Conservation (phyloP, 1,140 invertebrate genomes). For the Pogonomyrmex californicus region DNA sequence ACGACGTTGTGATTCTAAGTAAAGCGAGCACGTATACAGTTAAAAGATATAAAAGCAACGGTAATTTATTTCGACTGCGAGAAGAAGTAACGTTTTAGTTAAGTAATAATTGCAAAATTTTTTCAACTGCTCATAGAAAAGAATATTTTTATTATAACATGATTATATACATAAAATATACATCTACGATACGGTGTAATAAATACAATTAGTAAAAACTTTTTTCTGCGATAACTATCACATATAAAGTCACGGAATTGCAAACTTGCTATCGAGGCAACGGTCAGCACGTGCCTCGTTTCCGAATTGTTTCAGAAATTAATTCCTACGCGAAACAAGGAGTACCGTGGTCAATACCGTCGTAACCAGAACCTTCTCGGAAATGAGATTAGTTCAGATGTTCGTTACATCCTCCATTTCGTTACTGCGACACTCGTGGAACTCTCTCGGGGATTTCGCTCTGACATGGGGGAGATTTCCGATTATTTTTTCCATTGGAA, state of each 20-base stretch:
- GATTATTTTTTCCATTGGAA: constrained; percentile 71
- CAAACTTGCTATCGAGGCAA: constrained; percentile 17
- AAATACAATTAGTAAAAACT: neutral
- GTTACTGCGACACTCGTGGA: constrained; percentile 64
- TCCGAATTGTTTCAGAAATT: constrained; percentile 72
- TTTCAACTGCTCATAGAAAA: neutral
- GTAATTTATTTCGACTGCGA: neutral
- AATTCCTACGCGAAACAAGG: constrained; percentile 69
- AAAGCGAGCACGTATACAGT: constrained; percentile 34
- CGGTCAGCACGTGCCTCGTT: constrained; percentile 56
- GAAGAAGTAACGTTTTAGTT: neutral
- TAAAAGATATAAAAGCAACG: neutral
- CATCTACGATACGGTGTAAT: neutral
- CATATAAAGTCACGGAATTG: constrained; percentile 20
- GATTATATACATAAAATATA: neutral
- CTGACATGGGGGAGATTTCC: constrained; percentile 61
- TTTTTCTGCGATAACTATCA: neutral
- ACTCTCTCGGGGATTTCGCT: constrained; percentile 56
- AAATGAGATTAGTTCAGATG: constrained; percentile 77
- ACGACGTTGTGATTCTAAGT: constrained; percentile 58
- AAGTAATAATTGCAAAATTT: neutral
- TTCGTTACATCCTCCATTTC: constrained; percentile 71
- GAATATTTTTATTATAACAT: neutral
- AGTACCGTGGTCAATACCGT: constrained; percentile 67
- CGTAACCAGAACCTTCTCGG: constrained; percentile 66